A percentile compares a stretch with the other conserved stretches of the same genome.
phyloP scores from a whole-genome alignment of 2,888 invertebrate genomes.

The Hydriomena furcata region DNA sequence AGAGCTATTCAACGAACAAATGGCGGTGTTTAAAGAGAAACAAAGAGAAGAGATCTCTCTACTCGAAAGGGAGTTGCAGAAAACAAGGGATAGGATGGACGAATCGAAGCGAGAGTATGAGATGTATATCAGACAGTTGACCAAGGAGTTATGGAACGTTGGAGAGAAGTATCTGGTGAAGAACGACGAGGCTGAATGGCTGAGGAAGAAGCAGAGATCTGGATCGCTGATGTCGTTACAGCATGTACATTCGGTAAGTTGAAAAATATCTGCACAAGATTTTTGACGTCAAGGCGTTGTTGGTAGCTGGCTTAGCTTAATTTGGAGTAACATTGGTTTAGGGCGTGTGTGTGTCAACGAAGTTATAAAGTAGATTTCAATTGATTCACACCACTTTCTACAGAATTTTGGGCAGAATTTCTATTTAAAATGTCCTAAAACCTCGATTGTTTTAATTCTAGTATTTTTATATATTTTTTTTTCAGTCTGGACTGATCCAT shows the following conservation, averaged over 20 bases:
- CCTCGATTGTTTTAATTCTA: too few species aligned
- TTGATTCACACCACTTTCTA: too few species aligned
- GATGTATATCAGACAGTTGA: conserved; percentile 71
- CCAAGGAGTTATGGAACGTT: conserved; percentile 84
- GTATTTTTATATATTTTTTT: conserved; percentile 13
- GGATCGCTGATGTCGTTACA: conserved; percentile 76
- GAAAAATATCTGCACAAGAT: not conserved
- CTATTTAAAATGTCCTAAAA: too few species aligned
- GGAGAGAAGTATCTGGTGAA: conserved; percentile 84
- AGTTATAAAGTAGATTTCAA: too few species aligned
- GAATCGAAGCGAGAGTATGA: conserved; percentile 64
- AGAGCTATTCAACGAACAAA: conserved; percentile 85
- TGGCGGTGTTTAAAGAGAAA: conserved; percentile 74
- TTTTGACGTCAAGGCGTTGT: too few species aligned
- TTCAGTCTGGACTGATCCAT: conserved; percentile 65
- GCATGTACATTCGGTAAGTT: conserved; percentile 68
- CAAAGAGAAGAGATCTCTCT: conserved; percentile 79
- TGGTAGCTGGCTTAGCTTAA: too few species aligned
- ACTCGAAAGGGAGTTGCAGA: conserved; percentile 76
- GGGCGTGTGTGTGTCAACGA: too few species aligned
- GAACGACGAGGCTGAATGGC: conserved; percentile 82
- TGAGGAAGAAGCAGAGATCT: conserved; percentile 63
- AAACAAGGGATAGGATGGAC: conserved; percentile 77
- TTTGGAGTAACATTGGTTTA: too few species aligned
- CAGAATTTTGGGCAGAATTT: too few species aligned